A percentile compares a stretch with the other conserved stretches of the same genome.
phyloP scores from a whole-genome alignment of 2,888 invertebrate species.

The Vannuccia rotundouncinata region DNA sequence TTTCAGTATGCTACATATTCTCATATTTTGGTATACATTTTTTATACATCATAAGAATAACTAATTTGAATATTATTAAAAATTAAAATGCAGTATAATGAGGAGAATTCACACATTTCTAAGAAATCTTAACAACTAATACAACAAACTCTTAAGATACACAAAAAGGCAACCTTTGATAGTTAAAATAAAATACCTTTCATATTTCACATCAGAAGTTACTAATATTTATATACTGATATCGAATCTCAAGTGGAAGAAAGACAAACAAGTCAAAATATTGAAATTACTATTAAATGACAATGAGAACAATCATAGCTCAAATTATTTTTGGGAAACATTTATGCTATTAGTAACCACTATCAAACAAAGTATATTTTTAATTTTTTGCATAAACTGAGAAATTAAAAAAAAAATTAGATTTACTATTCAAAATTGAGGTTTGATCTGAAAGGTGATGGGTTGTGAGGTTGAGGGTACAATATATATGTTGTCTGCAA shows the following conservation, averaged over 20 bases:
- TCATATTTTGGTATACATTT: neutral
- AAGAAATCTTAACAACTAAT: neutral
- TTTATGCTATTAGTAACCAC: neutral
- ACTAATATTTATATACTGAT: neutral
- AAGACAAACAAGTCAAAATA: neutral
- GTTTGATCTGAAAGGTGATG: slow-evolving; percentile 6
- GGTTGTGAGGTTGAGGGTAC: slow-evolving; percentile 19
- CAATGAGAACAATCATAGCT: neutral
- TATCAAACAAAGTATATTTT: neutral
- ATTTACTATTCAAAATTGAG: slow-evolving; percentile 15
- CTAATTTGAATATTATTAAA: neutral
- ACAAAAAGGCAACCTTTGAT: neutral
- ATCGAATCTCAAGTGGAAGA: neutral
- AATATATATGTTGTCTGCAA: neutral
- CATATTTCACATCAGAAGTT: neutral
- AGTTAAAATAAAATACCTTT: neutral
- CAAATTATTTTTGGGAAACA: neutral
- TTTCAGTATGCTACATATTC: neutral
- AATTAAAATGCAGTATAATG: neutral
- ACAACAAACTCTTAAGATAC: neutral
- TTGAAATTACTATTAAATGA: neutral
- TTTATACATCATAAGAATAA: neutral
- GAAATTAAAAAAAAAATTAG: slow-evolving; percentile 7
- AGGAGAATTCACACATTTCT: neutral
- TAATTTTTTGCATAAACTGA: slow-evolving; percentile 5